Base-by-base conservation (phyloP, 2,888 invertebrate genomes). In the Fragum whitleyi region DNA sequence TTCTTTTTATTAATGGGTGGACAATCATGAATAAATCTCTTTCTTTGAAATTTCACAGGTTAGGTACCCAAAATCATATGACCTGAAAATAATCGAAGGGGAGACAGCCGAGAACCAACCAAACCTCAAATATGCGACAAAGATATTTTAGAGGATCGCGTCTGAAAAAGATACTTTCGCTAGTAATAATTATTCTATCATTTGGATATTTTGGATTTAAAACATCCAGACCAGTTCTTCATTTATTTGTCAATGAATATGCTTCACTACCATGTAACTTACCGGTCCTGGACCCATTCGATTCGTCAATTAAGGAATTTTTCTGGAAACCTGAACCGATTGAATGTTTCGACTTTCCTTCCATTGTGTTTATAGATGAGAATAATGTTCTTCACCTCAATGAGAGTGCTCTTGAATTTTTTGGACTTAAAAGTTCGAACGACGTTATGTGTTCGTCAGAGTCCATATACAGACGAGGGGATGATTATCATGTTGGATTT, bases 241-340 rank as follows among this genome's bases (percentile, higher is more conserved):
- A n/a, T 36, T 3, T 53, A 9, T 71, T 71, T 39, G 21, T 21
- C 23, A 71, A 55, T 21, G 70, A 32, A 36, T 23, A 55, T 36
- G 16, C 6, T 14, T 5, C 16, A 1, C n/a, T 23, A 14, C 55
- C 73, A 21, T 78, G 78, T 61, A 69, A 57, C 1, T 19, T 78
- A 11, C 78, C 78, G 0, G 21, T n/a, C 2, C 47, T 74, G 32
- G 69, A 78, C 39, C 78, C 78, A 11, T 78, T 78, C 62, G 78
- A 78, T 61, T 47, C 68, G 3, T 68, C 77, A 6, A 67, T 77
- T 21, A 72, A 61, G 59, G 7, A 39, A 11, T 77, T 57, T 39
- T 32, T 67, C 23, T 76, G 72, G 72, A 69, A 72, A 19, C 80
- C 72, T 5, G 51, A 68, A 23, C 80, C 75, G 7, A 21, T 80